Evolutionary conservation across 2,113 vertebrate genomes (phyloP), one percentile per base, ranked within the genome.

Genomic region (Ammospiza caudacuta): DNA sequence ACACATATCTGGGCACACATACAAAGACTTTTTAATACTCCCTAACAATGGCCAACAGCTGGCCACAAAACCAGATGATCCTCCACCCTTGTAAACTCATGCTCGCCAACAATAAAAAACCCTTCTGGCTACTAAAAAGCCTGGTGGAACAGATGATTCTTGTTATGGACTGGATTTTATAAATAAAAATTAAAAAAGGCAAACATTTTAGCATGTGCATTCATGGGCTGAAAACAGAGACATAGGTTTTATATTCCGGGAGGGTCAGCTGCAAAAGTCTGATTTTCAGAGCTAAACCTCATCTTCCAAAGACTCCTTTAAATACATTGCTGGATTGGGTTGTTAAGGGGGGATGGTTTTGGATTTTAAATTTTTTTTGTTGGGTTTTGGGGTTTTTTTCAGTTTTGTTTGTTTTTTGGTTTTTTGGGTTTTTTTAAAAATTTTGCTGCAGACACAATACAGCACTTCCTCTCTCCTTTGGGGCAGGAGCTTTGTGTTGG

Each of bases 21-120:
- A 97, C 95, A 96, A 95, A 97, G 95, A 29, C 57, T 87, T 96
- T 94, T 96, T 86, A 96, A 89, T 74, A 92, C 69, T 88, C 82
- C 72, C 25, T 95, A 93, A 96, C 95, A 97, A 97, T 96, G 93
- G 92, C 87, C 93, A 95, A 95, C 94, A 94, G 94, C 95, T 96
- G 93, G 95, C 94, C 90, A 92, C 95, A 96, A 94, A 96, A 92
- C 93, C 94, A 96, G 90, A 96, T 96, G 89, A 96, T 90, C 94
- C 94, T 85, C 92, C 93, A 95, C 90, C 93, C 95, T 95, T 7
- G 5, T 95, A 96, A 97, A 90, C 44, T 58, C 64, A 94, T 41
- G 83, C 76, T 91, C 47, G 8, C 93, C 93, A 96, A 95, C 93
- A 94, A 96, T 96, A 94, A 95, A 95, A 97, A 90, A 44, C 57